phyloP scores from a whole-genome alignment of 1,140 invertebrate genomes.

The Drosophila cardini region DNA sequence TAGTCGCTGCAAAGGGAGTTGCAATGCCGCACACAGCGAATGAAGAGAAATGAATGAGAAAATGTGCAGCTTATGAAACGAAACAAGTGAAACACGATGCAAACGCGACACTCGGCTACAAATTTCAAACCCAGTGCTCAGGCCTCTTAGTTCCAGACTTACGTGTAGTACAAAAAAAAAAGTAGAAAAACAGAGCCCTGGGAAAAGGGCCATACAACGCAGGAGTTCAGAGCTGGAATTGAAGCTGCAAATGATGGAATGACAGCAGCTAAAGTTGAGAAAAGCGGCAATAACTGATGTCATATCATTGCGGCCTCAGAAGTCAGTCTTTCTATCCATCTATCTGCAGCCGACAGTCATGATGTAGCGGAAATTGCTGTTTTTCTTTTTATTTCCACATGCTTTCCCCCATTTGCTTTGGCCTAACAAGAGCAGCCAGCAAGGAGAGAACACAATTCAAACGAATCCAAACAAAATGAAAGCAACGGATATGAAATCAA shows the following conservation, averaged over 20 bases:
- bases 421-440: constrained; percentile 3
- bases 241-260: not conserved
- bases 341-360: constrained; percentile 16
- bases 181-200: constrained; percentile 20
- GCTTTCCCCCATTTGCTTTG: constrained; percentile 35
- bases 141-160: constrained; percentile 35
- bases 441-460: not conserved
- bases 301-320: constrained; percentile 27
- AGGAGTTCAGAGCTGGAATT: not conserved
- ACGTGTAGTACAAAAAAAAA: constrained; percentile 32
- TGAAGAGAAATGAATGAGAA: constrained; percentile 58
- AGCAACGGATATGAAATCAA: constrained; percentile 70
- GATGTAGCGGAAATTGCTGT: constrained; percentile 74
- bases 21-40: constrained; percentile 30
- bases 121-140: constrained; percentile 10
- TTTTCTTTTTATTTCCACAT: constrained; percentile 51
- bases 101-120: constrained; percentile 31
- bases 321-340: constrained; percentile 31
- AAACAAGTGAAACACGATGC: constrained; percentile 59
- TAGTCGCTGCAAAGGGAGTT: constrained; percentile 11
- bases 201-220: constrained; percentile 17
- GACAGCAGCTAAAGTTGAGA: constrained; percentile 1
- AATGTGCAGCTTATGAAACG: constrained; percentile 82
- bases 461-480: constrained; percentile 35
- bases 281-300: constrained; percentile 23